Conservation (phyloP, 2,888 invertebrate genomes). For the Punctoribates punctum region DNA sequence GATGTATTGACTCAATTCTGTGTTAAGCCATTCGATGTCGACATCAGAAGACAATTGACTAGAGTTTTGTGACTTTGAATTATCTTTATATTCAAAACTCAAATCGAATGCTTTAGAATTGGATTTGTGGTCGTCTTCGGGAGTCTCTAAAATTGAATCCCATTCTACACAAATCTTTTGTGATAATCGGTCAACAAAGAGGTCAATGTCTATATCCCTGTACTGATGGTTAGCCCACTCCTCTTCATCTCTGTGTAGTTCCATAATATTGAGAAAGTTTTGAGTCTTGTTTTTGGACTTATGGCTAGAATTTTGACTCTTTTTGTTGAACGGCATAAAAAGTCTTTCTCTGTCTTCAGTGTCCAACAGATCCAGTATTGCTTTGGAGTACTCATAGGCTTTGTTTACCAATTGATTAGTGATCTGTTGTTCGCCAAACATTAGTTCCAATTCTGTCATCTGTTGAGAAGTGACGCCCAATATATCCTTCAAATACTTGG, state of each 20-base stretch:
- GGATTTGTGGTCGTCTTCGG: background rate
- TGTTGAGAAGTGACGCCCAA: slow-evolving; percentile 60
- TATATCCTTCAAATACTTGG: slow-evolving; percentile 54
- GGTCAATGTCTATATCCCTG: slow-evolving; percentile 6
- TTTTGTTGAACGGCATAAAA: slow-evolving; percentile 22
- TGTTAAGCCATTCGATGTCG: slow-evolving; percentile 21
- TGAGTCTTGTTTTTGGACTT: background rate
- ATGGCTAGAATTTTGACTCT: background rate
- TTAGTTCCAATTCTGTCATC: slow-evolving; percentile 59
- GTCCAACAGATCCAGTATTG: slow-evolving; percentile 22
- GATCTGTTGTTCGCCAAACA: slow-evolving; percentile 57
- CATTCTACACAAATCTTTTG: background rate
- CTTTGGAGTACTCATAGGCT: background rate
- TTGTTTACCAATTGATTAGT: slow-evolving; percentile 16
- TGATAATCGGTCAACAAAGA: background rate
- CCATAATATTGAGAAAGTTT: background rate
- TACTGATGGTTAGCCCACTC: slow-evolving; percentile 14
- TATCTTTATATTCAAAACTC: slow-evolving; percentile 18
- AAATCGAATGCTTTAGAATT: background rate
- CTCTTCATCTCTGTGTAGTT: background rate
- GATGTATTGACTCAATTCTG: slow-evolving; percentile 6
- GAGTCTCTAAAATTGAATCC: slow-evolving; percentile 5
- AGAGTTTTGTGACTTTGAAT: slow-evolving; percentile 29
- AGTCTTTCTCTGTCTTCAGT: slow-evolving; percentile 33
- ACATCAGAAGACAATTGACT: background rate